phyloP scores from a whole-genome alignment of 1,140 invertebrate species.

The Cylas formicarius region DNA sequence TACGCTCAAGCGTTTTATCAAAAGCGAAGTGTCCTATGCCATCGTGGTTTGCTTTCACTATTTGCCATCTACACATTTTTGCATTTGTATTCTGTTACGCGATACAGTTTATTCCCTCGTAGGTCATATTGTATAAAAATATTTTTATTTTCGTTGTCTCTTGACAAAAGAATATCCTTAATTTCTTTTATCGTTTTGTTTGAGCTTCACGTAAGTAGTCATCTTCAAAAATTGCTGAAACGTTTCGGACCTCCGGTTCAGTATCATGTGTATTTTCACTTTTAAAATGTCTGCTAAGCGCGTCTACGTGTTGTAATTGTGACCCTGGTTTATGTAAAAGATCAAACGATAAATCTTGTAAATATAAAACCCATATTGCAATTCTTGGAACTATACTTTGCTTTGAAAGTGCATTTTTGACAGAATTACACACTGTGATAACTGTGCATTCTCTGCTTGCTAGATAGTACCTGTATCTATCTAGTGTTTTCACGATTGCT shows the following conservation, averaged over 20 bases:
- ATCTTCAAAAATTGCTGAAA: conserved; percentile 3
- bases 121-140: conserved; percentile 11
- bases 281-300: conserved; percentile 1
- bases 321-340: background rate
- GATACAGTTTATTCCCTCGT: conserved; percentile 2
- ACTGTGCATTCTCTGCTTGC: background rate
- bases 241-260: background rate
- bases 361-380: conserved; percentile 5
- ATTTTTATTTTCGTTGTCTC: conserved; percentile 8
- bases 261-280: no score
- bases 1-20: conserved; percentile 22
- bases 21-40: conserved; percentile 20
- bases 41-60: conserved; percentile 22
- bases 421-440: background rate
- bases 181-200: no score
- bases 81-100: conserved; percentile 9
- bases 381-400: conserved; percentile 4
- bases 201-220: conserved; percentile 1
- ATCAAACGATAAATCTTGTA: conserved; percentile 4
- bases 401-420: conserved; percentile 6
- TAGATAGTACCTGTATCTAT: background rate
- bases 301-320: conserved; percentile 4
- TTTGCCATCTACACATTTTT: conserved; percentile 20
- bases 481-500: conserved; percentile 9
- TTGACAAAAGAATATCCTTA: no score